Evolutionary conservation across 1,140 invertebrate species (phyloP), one percentile per base, ranked within the genome.

Genomic region (Drosophila pruinosa): DNA sequence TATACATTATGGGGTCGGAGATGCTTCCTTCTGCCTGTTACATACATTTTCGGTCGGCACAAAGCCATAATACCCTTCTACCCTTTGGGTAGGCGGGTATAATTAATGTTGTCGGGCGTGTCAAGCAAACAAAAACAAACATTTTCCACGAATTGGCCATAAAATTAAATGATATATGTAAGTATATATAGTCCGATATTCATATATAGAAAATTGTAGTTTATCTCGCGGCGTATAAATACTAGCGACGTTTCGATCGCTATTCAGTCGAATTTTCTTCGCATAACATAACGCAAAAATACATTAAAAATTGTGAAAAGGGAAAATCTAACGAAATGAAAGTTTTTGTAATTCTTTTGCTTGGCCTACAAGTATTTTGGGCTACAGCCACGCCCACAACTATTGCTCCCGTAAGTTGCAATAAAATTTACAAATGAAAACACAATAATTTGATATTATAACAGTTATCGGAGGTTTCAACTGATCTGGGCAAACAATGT

Each of bases 81-180:
- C n/a, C n/a, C n/a, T n/a, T n/a, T n/a, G n/a, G n/a, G n/a, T n/a
- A n/a, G n/a, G n/a, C n/a, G n/a, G n/a, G n/a, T n/a, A n/a, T n/a
- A n/a, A n/a, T n/a, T n/a, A n/a, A n/a, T n/a, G n/a, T n/a, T n/a
- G n/a, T n/a, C n/a, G n/a, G n/a, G n/a, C n/a, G n/a, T n/a, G n/a
- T n/a, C n/a, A n/a, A n/a, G n/a, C n/a, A 17, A 31, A 19, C 47
- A 31, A 50, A 15, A 50, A 50, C 47, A 50, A 58, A 22, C 15
- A 22, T 36, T 38, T 59, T 59, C 57, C 57, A 10, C 7, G 34
- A 61, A 61, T 26, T 21, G 17, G 12, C 14, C 24, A 62, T 62
- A 8, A 28, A 50, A 48, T 48, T 15, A 59, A 48, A 39, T 39
- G 41, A 58, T 67, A 38, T 38, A n/a, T n/a, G n/a, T n/a, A 21